Evolutionary conservation across 2,113 vertebrate species (phyloP).

Genomic region (Thymallus thymallus): DNA sequence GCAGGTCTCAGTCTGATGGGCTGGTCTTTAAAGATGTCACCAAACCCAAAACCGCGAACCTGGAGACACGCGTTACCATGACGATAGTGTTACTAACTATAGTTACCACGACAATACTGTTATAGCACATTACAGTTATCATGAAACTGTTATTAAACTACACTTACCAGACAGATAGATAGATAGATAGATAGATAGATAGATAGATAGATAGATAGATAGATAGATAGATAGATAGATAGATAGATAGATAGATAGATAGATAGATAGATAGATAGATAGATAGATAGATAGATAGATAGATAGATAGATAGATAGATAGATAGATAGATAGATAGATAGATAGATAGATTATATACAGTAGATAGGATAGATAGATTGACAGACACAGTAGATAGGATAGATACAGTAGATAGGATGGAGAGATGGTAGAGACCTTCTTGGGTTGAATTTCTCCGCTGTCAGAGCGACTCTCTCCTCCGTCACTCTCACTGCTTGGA

Average conservation of each 20-base stretch:
- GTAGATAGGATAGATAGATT: too few relatives aligned
- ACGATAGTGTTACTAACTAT: background rate
- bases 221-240: background rate
- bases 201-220: too few relatives aligned
- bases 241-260: background rate
- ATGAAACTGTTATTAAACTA: background rate
- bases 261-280: background rate
- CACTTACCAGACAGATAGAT: background rate
- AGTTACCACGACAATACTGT: too few relatives aligned
- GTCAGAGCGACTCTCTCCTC: conserved; percentile 89
- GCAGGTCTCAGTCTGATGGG: conserved; percentile 93
- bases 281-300: background rate
- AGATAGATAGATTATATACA: background rate
- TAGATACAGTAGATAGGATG: too few relatives aligned
- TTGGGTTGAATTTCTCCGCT: conserved; percentile 91
- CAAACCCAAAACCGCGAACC: conserved; percentile 93
- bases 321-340: background rate
- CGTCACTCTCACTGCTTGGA: conserved; percentile 92
- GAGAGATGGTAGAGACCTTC: conserved; percentile 69
- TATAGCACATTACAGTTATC: background rate
- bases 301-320: background rate
- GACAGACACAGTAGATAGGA: too few relatives aligned
- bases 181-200: background rate
- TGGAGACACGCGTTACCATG: conserved; percentile 6
- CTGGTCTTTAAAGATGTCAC: conserved; percentile 98